Evolutionary conservation across 2,113 vertebrate genomes (phyloP), one percentile per base, ranked within the genome.

Genomic region (Phrynosoma blainvillii): DNA sequence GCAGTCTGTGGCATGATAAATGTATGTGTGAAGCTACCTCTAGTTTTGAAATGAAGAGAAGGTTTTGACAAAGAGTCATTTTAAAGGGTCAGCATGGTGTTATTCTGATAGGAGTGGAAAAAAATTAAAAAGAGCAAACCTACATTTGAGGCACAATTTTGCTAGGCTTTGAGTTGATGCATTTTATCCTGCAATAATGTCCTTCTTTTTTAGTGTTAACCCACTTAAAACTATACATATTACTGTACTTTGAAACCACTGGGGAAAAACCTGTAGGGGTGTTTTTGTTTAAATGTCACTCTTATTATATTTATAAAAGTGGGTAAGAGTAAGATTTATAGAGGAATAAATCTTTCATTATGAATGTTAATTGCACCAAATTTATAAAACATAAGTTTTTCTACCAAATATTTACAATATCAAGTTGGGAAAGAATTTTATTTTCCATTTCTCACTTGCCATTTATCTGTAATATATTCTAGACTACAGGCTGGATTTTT

Each of bases 301-400:
- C 70, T 36, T 83, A 66, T 62, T 68, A 25, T 84, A 47, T 25
- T 20, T 84, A 70, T 16, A 75, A 74, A n/a, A 54, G 80, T 78
- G 59, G 36, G 18, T 4, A 11, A n/a, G 13, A 30, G 9, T 77
- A 18, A 85, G 65, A 71, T 66, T 70, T 86, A 62, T 92, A 80
- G 16, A 32, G n/a, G 32, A 0, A 73, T 3, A 18, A 42, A 25
- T 59, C 1, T 54, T 47, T 84, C 81, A 2, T 0, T 1, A 13
- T n/a, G n/a, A 14, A 36, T 73, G 16, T 87, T 80, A 80, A 80
- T 80, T 80, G 77, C 77, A 87, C 14, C 5, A 40, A 36, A 23
- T 36, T n/a, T 54, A 73, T 4, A 80, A 86, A 86, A 27, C 32
- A 80, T 87, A 16, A 18, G 23, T 47, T 56, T 78, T 10, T 16